Percentiles rank a stretch among this genome's conserved stretches.
phyloP scores from a whole-genome alignment of 2,113 vertebrate genomes.

The Rousettus leschenaultii region DNA sequence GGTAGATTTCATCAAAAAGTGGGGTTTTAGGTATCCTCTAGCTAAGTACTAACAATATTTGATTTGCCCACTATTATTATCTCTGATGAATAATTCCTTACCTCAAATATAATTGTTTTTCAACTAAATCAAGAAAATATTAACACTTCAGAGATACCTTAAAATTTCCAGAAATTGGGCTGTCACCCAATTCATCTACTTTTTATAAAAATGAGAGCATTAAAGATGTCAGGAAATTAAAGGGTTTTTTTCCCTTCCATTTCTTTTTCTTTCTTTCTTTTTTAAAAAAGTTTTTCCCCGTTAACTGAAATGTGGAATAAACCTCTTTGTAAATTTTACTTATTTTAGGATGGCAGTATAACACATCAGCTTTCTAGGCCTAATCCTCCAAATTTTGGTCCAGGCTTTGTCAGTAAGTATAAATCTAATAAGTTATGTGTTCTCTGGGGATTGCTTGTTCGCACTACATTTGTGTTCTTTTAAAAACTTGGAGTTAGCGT shows the following conservation, averaged over 20 bases:
- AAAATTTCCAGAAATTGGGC: conserved; percentile 11
- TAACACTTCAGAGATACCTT: background rate
- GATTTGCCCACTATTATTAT: background rate
- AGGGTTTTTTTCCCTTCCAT: background rate
- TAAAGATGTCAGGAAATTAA: conserved; percentile 35
- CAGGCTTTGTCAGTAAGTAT: conserved; percentile 96
- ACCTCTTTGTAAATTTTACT: conserved; percentile 76
- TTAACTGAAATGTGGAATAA: conserved; percentile 66
- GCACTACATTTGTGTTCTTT: conserved; percentile 44
- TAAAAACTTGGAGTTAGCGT: conserved; percentile 26
- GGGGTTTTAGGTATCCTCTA: background rate
- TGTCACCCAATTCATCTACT: background rate
- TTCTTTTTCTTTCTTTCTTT: background rate
- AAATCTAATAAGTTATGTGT: conserved; percentile 61
- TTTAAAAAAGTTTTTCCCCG: background rate
- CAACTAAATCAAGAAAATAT: background rate
- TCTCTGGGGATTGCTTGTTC: conserved; percentile 54
- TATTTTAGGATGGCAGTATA: conserved; percentile 91
- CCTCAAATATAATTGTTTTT: background rate
- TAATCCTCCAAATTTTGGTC: conserved; percentile 92
- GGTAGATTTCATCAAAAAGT: background rate
- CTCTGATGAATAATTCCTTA: background rate
- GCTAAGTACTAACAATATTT: background rate
- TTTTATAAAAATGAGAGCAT: conserved; percentile 26
- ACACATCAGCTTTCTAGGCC: conserved; percentile 91